Conservation (phyloP, 2,888 invertebrate genomes). For the Lissocephala sabroskyi region DNA sequence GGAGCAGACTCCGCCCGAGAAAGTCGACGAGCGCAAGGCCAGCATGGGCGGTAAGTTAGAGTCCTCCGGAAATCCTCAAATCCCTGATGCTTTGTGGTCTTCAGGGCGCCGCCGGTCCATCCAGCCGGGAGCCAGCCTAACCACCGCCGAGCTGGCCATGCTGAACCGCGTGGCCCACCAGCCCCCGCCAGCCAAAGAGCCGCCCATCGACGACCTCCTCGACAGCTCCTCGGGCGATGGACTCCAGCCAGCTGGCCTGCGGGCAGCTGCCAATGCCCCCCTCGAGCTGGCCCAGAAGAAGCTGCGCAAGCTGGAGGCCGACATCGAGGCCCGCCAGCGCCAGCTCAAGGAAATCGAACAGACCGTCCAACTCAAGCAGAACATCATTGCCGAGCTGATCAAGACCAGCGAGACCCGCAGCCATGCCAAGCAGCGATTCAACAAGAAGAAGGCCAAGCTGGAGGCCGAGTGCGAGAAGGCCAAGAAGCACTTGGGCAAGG, state of each 20-base stretch:
- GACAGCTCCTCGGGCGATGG: slow-evolving; percentile 59
- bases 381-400: slow-evolving; percentile 80
- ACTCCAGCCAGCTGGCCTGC: slow-evolving; percentile 40
- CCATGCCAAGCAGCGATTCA: slow-evolving; percentile 76
- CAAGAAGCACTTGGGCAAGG: slow-evolving; percentile 75
- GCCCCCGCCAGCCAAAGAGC: slow-evolving; percentile 20
- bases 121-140: slow-evolving; percentile 77
- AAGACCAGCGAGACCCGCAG: slow-evolving; percentile 76
- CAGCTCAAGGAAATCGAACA: slow-evolving; percentile 81
- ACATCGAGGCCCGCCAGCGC: slow-evolving; percentile 79
- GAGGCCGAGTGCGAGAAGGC: slow-evolving; percentile 77
- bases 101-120: slow-evolving; percentile 75
- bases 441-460: slow-evolving; percentile 77
- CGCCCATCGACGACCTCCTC: slow-evolving; percentile 55
- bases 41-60: slow-evolving; percentile 54
- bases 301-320: slow-evolving; percentile 70
- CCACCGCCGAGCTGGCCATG: slow-evolving; percentile 76
- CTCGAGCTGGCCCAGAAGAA: slow-evolving; percentile 68
- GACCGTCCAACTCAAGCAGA: slow-evolving; percentile 82
- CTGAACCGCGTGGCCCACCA: slow-evolving; percentile 75
- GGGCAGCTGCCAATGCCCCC: slow-evolving; percentile 52
- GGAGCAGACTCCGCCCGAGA: slow-evolving; percentile 31
- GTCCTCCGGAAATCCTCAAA: slow-evolving; percentile 7
- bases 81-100: too few species aligned
- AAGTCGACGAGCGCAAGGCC: slow-evolving; percentile 39